These are phyloP conservation scores for Diuraphis noxia DNA, from an alignment of 1,140 invertebrate genomes.

Conservation along the genomic window DNA sequence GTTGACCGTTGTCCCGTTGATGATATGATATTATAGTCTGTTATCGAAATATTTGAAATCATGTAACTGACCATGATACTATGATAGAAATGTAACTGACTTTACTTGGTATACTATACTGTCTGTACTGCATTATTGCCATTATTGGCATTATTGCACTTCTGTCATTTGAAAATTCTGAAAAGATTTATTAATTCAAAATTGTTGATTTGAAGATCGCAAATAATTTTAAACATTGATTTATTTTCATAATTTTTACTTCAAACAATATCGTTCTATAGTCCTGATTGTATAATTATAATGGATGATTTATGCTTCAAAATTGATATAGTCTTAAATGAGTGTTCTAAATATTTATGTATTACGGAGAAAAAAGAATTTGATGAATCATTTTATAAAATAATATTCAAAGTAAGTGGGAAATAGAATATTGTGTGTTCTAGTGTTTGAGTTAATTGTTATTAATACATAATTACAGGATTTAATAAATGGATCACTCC, in stretches of 20 bases:
- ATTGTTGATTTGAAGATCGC: neutral
- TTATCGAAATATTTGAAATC: too few species aligned
- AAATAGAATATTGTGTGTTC: neutral
- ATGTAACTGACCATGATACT: too few species aligned
- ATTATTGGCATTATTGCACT: too few species aligned
- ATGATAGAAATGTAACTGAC: too few species aligned
- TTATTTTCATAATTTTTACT: neutral
- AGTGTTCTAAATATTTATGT: slow-evolving; percentile 9
- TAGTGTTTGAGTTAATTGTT: neutral
- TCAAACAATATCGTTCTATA: neutral
- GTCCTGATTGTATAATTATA: neutral
- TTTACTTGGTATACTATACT: too few species aligned
- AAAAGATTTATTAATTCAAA: neutral
- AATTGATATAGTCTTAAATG: slow-evolving; percentile 40
- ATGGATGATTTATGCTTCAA: slow-evolving; percentile 24
- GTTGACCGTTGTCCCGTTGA: too few species aligned
- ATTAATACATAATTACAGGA: slow-evolving; percentile 1
- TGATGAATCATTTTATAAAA: neutral
- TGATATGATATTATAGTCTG: too few species aligned
- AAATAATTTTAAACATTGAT: neutral
- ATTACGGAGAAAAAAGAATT: neutral
- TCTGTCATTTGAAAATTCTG: too few species aligned
- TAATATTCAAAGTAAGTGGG: slow-evolving; percentile 29
- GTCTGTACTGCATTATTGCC: too few species aligned
- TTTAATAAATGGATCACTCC: slow-evolving; percentile 30